phyloP scores from a whole-genome alignment of 2,888 invertebrate species.

The Pilophorus perplexus region DNA sequence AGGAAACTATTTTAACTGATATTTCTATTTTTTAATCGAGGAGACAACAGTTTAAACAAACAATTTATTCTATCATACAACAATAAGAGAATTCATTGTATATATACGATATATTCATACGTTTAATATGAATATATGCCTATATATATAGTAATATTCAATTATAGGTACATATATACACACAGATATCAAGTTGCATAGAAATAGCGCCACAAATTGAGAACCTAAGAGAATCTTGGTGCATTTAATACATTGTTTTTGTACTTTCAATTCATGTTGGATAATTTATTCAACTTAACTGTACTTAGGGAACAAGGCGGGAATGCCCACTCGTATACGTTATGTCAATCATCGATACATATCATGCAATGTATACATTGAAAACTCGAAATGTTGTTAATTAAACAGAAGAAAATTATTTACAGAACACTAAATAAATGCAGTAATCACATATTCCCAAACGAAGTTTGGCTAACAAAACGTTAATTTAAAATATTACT shows the following conservation, averaged over 20 bases:
- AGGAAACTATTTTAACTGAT: slow-evolving; percentile 45
- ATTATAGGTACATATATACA: slow-evolving; percentile 47
- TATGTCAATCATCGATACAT: slow-evolving; percentile 34
- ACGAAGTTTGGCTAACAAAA: slow-evolving; percentile 16
- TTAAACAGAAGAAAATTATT: slow-evolving; percentile 42
- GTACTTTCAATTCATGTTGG: slow-evolving; percentile 45
- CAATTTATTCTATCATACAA: slow-evolving; percentile 47
- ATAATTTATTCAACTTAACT: slow-evolving; percentile 44
- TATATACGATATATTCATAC: slow-evolving; percentile 45
- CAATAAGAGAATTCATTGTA: slow-evolving; percentile 47
- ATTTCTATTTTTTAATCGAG: slow-evolving; percentile 47
- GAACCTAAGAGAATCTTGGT: slow-evolving; percentile 45
- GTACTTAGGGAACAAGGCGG: slow-evolving; percentile 45
- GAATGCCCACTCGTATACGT: slow-evolving; percentile 46
- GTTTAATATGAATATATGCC: slow-evolving; percentile 45
- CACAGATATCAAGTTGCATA: slow-evolving; percentile 44
- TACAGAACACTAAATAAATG: slow-evolving; percentile 45
- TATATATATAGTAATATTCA: slow-evolving; percentile 44
- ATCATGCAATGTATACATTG: slow-evolving; percentile 29
- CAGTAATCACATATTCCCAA: slow-evolving; percentile 39
- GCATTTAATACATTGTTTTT: slow-evolving; percentile 46
- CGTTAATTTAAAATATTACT: no score
- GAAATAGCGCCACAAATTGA: slow-evolving; percentile 45
- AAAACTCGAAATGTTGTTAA: slow-evolving; percentile 30
- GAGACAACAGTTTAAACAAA: slow-evolving; percentile 47